These are phyloP conservation scores for Drosophila barbarae DNA, from an alignment of 2,888 invertebrate species.

Conservation along the genomic window DNA sequence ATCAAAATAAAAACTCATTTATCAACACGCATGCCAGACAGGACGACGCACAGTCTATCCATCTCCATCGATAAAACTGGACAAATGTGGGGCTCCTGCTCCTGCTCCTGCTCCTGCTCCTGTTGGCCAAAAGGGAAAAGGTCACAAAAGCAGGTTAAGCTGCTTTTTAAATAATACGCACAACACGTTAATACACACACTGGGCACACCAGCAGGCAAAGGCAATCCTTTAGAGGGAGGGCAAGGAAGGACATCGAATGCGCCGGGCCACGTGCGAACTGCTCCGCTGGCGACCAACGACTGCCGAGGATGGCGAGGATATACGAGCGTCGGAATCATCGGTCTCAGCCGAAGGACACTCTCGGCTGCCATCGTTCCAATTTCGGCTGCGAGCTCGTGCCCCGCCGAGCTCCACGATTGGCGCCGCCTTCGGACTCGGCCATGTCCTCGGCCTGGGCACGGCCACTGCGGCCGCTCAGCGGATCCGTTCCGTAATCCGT, in stretches of 20 bases:
- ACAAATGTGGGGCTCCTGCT: constrained; percentile 49
- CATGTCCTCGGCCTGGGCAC: constrained; percentile 8
- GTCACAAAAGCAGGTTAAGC: constrained; percentile 73
- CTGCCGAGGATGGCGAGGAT: constrained; percentile 26
- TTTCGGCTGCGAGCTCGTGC: neutral
- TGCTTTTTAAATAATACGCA: constrained; percentile 69
- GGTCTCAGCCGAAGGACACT: neutral
- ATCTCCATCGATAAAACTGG: constrained; percentile 39
- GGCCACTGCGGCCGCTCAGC: constrained; percentile 44
- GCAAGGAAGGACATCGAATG: neutral
- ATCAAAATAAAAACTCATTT: constrained; percentile 69
- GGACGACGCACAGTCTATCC: constrained; percentile 17
- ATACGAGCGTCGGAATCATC: neutral
- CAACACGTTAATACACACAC: constrained; percentile 49
- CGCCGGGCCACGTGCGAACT: constrained; percentile 55
- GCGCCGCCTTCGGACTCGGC: constrained; percentile 1
- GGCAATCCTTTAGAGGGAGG: constrained; percentile 6
- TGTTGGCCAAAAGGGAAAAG: constrained; percentile 63
- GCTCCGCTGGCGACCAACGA: constrained; percentile 48
- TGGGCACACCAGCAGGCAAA: constrained; percentile 9
- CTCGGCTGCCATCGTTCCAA: neutral
- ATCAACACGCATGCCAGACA: constrained; percentile 48
- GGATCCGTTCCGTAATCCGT: constrained; percentile 65
- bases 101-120: neutral
- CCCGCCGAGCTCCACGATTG: constrained; percentile 19